Conservation (phyloP, 2,797 vertebrate species). For the Botia kubotai region DNA sequence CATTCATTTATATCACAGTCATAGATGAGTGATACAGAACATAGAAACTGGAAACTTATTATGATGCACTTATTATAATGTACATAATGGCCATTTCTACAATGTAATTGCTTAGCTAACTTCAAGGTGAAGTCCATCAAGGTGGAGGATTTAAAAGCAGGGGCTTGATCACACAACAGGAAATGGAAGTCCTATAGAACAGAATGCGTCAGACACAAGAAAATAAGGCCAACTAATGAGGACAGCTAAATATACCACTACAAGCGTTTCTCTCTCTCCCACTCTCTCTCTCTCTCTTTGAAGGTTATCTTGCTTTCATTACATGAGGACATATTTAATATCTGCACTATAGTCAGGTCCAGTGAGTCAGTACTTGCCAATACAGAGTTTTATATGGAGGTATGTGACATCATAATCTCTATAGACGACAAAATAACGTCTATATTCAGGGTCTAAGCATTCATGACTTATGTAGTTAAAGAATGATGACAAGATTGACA, state of each 20-base stretch:
- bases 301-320: conserved; percentile 46
- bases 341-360: neutral
- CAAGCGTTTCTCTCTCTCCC: conserved; percentile 20
- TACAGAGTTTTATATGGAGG: neutral
- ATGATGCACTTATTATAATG: neutral
- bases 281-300: conserved; percentile 30
- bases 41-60: neutral
- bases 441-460: neutral
- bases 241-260: conserved; percentile 81
- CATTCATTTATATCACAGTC: neutral
- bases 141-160: neutral
- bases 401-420: conserved; percentile 15
- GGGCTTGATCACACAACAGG: conserved; percentile 35
- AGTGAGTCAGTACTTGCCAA: neutral
- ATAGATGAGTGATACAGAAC: neutral
- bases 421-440: neutral
- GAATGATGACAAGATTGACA: neutral
- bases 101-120: neutral
- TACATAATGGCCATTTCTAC: neutral
- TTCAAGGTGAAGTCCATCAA: neutral
- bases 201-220: conserved; percentile 51
- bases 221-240: conserved; percentile 82
- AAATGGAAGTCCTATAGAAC: conserved; percentile 34
- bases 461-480: neutral
- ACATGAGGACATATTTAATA: conserved; percentile 37